Evolutionary conservation across 2,888 invertebrate genomes (phyloP), one percentile per base, ranked within the genome.

Genomic region (Rosalia funebris): DNA sequence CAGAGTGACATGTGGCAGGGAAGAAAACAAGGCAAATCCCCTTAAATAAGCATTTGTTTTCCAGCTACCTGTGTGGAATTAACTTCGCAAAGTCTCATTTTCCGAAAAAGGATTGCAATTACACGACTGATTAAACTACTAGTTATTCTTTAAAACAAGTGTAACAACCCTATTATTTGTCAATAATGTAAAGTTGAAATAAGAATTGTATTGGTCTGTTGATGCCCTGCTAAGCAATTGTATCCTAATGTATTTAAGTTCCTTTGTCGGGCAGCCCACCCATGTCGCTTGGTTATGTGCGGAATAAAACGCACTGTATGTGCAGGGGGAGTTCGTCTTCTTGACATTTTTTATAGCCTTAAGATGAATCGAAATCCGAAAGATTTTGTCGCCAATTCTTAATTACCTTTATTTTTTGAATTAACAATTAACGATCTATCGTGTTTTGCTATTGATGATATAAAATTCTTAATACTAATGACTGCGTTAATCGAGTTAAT

Each of bases 201-300:
- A 72, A 70, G 56, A 50, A 66, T 64, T 63, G 50, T 50, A 57
- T 71, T 72, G 50, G 50, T 39, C 25, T 50, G 70, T 74, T 69
- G 72, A 71, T 69, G 65, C 71, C 75, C 74, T 70, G 74, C 74
- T 75, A 76, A 75, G 76, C 75, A 78, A 78, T 76, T 78, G 77
- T 78, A 72, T 76, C 76, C 75, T 78, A 78, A 79, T 77, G 77
- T 75, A 75, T 77, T 78, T 78, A 77, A 74, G 74, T 73, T 73
- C 71, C 77, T 78, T 79, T 78, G 78, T 78, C 76, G 77, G 77
- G 60, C 58, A 50, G 76, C 71, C 79, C 77, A 78, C 78, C 78
- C 77, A 78, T 73, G 73, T 72, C 54, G 72, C 54, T 56, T 25
- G 52, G 50, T 47, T 63, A 46, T 53, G 48, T 61, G 60, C 41